Evolutionary conservation across 2,888 invertebrate genomes (phyloP), one percentile per base, ranked within the genome.

Genomic region (Syrista parreyssii): DNA sequence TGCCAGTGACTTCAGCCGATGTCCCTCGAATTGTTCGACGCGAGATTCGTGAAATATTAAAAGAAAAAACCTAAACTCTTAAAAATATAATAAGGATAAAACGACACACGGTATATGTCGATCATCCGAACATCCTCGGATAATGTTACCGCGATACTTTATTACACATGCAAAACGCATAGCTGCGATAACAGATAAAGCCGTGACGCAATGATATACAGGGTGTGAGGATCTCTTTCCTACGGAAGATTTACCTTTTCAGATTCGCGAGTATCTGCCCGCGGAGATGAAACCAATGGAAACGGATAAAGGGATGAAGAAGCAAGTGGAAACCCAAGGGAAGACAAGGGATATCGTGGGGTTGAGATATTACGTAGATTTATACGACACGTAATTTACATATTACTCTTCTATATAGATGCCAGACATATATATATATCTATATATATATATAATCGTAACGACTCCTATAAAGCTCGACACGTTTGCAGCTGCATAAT

Each of bases 401-500:
- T 55, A 55, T 55, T 55, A 55, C 55, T 9, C 23, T 55, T 55
- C 9, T 23, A 23, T 55, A 23, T 55, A 9, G 9, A 23, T 40
- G 23, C 15, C 6, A 9, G 15, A 6, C 12, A 4, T 35, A 0
- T 35, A 12, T 36, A 4, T 4, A 3, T 35, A 4, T 36, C 12
- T 36, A 15, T 36, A 36, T 36, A 36, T 12, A 36, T 40, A 40
- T 55, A 23, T 9, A 55, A 55, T 55, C 23, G 73, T 77, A 75
- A 78, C 75, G 73, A 55, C 34, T 30, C 12, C 15, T 15, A 77
- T 68, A 77, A 78, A 79, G 78, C 71, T 55, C 23, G 23, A 55
- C 55, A 55, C 55, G 55, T 55, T 55, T 55, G 73, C 79, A 69
- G 79, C 77, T 81, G 84, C 78, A 86, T 85, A 86, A 87, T 84